phyloP scores from a whole-genome alignment of 2,113 vertebrate genomes.

The Amphilophus citrinellus region DNA sequence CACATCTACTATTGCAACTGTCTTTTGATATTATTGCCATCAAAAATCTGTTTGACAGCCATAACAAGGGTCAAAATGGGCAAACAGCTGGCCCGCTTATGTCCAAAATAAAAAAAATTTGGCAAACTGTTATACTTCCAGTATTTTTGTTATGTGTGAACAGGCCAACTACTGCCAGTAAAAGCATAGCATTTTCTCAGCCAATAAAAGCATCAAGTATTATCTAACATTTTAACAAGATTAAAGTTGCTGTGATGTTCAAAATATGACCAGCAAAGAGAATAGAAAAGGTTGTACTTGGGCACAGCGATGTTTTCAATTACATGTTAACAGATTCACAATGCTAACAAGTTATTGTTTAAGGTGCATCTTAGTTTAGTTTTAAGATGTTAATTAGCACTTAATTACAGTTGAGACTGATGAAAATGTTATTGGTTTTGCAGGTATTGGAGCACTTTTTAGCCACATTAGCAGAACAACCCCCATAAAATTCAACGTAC shows the following conservation, averaged over 20 bases:
- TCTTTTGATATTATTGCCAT: background rate
- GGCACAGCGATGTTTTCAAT: background rate
- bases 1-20: background rate
- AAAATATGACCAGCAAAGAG: background rate
- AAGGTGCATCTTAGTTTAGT: too few relatives aligned
- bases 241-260: background rate
- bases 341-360: too few relatives aligned
- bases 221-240: background rate
- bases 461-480: too few relatives aligned
- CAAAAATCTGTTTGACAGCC: background rate
- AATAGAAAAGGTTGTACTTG: background rate
- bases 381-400: too few relatives aligned
- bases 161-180: background rate
- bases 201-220: background rate
- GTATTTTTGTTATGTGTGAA: background rate
- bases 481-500: constrained; percentile 75
- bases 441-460: too few relatives aligned
- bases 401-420: too few relatives aligned
- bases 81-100: background rate
- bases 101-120: background rate
- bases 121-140: background rate
- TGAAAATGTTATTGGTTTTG: too few relatives aligned
- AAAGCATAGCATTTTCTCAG: background rate
- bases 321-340: too few relatives aligned
- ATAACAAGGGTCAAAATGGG: background rate